phyloP scores from a whole-genome alignment of 2,888 invertebrate species.

The Sussaba pulchella region DNA sequence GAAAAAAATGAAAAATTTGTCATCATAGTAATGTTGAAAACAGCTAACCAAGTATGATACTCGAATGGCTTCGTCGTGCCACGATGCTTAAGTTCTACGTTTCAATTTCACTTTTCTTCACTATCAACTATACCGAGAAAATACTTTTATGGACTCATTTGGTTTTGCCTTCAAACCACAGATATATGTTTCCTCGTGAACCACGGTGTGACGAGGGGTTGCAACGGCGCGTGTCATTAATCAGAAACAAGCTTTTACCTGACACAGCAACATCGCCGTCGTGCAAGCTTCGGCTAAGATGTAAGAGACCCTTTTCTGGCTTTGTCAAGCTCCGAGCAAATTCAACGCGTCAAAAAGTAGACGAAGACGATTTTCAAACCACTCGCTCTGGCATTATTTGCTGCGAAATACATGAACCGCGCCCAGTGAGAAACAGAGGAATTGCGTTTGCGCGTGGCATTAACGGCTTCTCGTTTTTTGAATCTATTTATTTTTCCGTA shows the following conservation, averaged over 20 bases:
- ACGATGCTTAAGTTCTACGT: too few species aligned
- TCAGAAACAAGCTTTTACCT: neutral
- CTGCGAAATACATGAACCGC: neutral
- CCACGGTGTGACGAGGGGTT: neutral
- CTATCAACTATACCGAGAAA: too few species aligned
- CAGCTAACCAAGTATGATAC: too few species aligned
- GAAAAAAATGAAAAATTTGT: too few species aligned
- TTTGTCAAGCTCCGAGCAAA: neutral
- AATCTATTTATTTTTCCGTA: neutral
- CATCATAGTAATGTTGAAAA: too few species aligned
- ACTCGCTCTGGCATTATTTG: neutral
- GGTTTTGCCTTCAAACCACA: neutral
- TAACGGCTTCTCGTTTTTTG: constrained; percentile 34
- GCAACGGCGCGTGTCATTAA: constrained; percentile 1
- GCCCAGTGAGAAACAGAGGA: neutral
- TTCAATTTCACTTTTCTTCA: too few species aligned
- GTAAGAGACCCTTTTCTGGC: neutral
- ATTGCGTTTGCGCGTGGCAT: constrained; percentile 27
- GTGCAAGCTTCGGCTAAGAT: neutral
- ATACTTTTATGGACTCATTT: too few species aligned
- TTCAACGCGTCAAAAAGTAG: neutral
- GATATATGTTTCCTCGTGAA: neutral
- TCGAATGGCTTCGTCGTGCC: too few species aligned
- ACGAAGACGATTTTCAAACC: neutral
- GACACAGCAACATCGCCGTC: neutral